Evolutionary conservation across 2,797 vertebrate genomes (phyloP).

Genomic region (Macrochelys suwanniensis): DNA sequence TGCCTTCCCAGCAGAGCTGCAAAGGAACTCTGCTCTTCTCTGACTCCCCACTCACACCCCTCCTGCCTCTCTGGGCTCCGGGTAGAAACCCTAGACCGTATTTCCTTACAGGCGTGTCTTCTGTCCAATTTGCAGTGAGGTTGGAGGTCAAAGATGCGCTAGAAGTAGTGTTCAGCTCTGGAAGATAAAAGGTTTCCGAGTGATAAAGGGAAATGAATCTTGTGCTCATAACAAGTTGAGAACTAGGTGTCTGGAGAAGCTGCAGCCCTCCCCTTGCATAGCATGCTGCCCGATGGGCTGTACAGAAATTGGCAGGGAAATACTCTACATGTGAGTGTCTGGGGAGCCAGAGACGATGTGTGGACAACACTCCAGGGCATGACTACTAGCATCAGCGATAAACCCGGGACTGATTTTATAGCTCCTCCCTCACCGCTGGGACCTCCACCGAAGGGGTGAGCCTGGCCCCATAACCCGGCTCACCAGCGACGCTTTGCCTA

Average conservation of each 20-base stretch:
- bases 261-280: fast-evolving
- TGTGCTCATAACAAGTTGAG: fast-evolving
- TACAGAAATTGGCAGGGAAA: fast-evolving
- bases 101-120: constrained; percentile 16
- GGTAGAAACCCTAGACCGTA: background rate
- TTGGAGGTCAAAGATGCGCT: fast-evolving
- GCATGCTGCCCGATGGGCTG: fast-evolving
- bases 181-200: constrained; percentile 29
- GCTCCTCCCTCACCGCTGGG: background rate
- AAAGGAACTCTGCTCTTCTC: background rate
- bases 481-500: fast-evolving
- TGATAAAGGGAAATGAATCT: background rate
- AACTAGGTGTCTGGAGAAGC: background rate
- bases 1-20: background rate
- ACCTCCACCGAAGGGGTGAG: background rate
- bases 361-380: background rate
- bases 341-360: background rate
- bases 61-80: background rate
- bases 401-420: fast-evolving
- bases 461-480: background rate
- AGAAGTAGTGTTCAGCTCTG: background rate
- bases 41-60: background rate
- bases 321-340: background rate
- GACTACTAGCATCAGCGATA: fast-evolving
- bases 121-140: background rate